These are phyloP conservation scores for Drosophila murphyi DNA, from an alignment of 1,140 invertebrate species.

Conservation along the genomic window DNA sequence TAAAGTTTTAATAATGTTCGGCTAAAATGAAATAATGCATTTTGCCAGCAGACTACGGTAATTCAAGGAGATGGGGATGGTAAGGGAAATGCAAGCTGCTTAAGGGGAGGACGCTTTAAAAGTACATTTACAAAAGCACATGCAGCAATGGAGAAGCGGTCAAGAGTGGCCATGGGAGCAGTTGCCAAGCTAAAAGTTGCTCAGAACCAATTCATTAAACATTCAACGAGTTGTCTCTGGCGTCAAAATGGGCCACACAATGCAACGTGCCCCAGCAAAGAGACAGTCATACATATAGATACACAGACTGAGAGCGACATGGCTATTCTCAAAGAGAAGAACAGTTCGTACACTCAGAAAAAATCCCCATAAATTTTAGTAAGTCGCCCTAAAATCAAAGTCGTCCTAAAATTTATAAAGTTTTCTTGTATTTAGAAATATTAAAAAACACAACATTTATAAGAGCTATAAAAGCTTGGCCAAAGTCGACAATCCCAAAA, in stretches of 20 bases:
- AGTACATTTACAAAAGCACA: slow-evolving; percentile 24
- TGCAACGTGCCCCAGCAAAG: slow-evolving; percentile 38
- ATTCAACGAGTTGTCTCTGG: slow-evolving; percentile 64
- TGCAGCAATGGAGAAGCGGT: slow-evolving; percentile 35
- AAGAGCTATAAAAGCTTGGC: no score
- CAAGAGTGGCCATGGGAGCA: slow-evolving; percentile 41
- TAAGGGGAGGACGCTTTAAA: slow-evolving; percentile 29
- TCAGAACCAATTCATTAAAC: slow-evolving; percentile 72
- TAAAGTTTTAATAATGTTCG: slow-evolving; percentile 78
- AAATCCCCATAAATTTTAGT: no score
- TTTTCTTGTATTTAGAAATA: no score
- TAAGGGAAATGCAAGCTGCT: slow-evolving; percentile 13
- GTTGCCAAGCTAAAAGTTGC: slow-evolving; percentile 54
- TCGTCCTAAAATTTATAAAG: no score
- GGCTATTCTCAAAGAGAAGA: background rate
- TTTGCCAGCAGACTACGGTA: slow-evolving; percentile 48
- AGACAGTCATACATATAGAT: slow-evolving; percentile 10
- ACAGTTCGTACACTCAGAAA: background rate
- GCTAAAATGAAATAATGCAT: slow-evolving; percentile 79
- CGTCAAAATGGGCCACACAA: slow-evolving; percentile 54
- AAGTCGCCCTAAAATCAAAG: no score
- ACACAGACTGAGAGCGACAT: slow-evolving; percentile 3
- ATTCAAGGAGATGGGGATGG: background rate
- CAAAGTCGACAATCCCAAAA: no score
- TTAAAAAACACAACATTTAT: no score